Percentiles rank a stretch among this genome's conserved stretches.
Evolutionary conservation across 2,797 vertebrate genomes (phyloP).

Genomic region (Acropternis orthonyx): DNA sequence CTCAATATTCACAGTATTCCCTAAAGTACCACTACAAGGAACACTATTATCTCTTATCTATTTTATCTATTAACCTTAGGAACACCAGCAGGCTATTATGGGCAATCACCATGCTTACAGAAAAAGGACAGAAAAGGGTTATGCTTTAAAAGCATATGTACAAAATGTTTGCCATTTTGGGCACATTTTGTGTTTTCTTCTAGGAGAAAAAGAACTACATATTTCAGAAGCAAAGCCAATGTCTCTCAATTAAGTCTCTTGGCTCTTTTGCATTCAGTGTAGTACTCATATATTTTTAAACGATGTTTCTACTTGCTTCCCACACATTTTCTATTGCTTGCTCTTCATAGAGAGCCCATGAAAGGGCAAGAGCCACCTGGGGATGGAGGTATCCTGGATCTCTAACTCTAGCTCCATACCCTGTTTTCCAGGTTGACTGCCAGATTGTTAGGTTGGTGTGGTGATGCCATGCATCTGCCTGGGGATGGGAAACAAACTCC

Average conservation of each 20-base stretch:
- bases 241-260: neutral
- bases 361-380: neutral
- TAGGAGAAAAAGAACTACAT: neutral
- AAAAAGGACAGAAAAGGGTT: neutral
- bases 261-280: neutral
- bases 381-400: neutral
- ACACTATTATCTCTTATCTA: conserved; percentile 24
- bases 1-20: conserved; percentile 45
- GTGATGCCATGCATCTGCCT: neutral
- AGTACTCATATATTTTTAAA: neutral
- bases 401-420: neutral
- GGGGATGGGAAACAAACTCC: neutral
- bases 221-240: neutral
- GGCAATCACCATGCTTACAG: neutral
- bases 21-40: conserved; percentile 10
- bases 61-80: conserved; percentile 50
- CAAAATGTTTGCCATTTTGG: neutral
- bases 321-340: neutral
- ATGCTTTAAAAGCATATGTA: neutral
- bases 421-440: neutral
- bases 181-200: neutral
- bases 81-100: neutral
- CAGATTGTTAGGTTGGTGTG: neutral
- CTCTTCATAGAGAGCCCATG: neutral
- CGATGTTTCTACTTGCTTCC: neutral